phyloP scores from a whole-genome alignment of 1,140 invertebrate genomes.

The Oryctes rhinoceros region DNA sequence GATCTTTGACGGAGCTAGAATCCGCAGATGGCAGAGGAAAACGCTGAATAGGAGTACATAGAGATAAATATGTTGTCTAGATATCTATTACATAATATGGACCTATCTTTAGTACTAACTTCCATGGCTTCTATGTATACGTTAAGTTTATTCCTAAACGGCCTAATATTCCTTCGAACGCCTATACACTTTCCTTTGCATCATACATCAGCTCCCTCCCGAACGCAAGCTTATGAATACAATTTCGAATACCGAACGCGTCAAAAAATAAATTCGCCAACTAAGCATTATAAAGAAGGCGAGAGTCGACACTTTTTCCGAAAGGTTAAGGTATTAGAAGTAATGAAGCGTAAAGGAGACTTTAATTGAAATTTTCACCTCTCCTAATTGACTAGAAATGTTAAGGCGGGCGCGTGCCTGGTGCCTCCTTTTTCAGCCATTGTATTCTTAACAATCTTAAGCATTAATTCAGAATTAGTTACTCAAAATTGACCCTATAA shows the following conservation, averaged over 20 bases:
- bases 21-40: no score
- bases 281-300: not conserved
- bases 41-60: no score
- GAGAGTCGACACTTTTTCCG: not conserved
- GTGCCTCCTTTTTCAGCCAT: not conserved
- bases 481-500: not conserved
- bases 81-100: no score
- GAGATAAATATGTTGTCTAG: no score
- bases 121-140: no score
- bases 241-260: constrained; percentile 5
- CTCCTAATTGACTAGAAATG: constrained; percentile 30
- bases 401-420: not conserved
- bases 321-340: constrained; percentile 45
- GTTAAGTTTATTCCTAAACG: not conserved
- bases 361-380: constrained; percentile 46
- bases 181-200: not conserved
- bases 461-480: constrained; percentile 22
- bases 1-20: no score
- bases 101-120: no score
- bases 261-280: constrained; percentile 30
- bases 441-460: constrained; percentile 20
- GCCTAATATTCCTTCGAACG: not conserved
- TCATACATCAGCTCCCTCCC: not conserved
- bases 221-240: constrained; percentile 21
- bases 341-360: constrained; percentile 47